Evolutionary conservation across 2,797 vertebrate genomes (phyloP).

Genomic region (Vespertilio murinus): DNA sequence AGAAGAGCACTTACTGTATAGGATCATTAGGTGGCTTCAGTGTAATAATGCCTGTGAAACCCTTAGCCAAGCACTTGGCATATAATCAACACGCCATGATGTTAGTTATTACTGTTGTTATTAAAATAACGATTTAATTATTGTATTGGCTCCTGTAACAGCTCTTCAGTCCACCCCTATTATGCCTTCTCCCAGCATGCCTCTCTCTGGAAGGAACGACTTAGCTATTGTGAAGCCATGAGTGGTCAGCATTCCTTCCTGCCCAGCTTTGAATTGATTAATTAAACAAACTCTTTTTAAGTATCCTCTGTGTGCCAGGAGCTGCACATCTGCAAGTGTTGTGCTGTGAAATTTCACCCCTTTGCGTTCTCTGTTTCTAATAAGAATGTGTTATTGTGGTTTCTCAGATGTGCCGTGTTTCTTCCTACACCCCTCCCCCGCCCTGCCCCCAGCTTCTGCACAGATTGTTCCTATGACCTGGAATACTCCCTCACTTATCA

Average conservation of each 20-base stretch:
- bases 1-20: neutral
- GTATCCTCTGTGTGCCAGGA: neutral
- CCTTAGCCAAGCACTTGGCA: conserved; percentile 5
- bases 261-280: conserved; percentile 7
- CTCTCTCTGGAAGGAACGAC: neutral
- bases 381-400: neutral
- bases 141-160: conserved; percentile 6
- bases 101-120: conserved; percentile 38
- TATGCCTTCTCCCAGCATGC: neutral
- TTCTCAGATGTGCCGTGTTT: neutral
- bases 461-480: neutral
- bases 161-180: neutral
- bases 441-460: neutral
- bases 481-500: neutral
- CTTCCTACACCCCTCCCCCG: too few relatives aligned
- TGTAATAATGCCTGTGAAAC: conserved; percentile 12
- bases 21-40: neutral
- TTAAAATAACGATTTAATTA: neutral
- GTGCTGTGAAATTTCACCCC: neutral
- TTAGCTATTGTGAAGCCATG: neutral
- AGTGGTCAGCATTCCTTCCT: conserved; percentile 38
- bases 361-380: neutral
- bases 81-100: neutral
- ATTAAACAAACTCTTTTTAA: neutral
- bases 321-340: neutral